Evolutionary conservation across 2,797 vertebrate genomes (phyloP).

Genomic region (Distichodus sexfasciatus): DNA sequence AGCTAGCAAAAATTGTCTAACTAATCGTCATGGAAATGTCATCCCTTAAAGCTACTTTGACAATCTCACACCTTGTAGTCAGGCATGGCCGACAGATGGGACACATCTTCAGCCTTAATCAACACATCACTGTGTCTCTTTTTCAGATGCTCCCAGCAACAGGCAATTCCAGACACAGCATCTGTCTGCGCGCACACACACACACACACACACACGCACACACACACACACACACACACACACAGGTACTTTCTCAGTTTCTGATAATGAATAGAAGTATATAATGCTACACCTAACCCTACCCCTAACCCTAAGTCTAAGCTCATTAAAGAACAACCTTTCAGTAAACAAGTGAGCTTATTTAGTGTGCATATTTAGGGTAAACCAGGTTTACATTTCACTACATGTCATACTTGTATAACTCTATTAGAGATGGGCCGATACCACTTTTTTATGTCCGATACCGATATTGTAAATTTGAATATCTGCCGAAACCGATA

Average conservation of each 20-base stretch:
- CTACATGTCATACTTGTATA: no score
- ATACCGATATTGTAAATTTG: no score
- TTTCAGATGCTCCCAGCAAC: slow-evolving; percentile 63
- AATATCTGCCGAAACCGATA: no score
- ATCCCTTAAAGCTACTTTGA: background rate
- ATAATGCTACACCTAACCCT: no score
- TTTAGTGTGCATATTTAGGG: no score
- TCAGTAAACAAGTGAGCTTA: no score
- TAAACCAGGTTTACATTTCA: no score
- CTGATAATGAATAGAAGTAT: background rate
- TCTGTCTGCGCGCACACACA: background rate
- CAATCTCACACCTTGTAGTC: background rate
- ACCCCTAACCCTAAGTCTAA: no score
- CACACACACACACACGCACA: slow-evolving; percentile 16
- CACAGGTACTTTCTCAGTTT: background rate
- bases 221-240: slow-evolving; percentile 15
- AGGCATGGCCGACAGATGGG: background rate
- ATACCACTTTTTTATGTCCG: no score
- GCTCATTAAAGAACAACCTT: no score
- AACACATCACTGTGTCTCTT: slow-evolving; percentile 8
- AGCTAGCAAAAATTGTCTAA: background rate
- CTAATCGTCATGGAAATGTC: background rate
- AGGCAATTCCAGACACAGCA: slow-evolving; percentile 50
- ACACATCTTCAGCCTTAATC: background rate
- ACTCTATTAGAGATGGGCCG: no score